Evolutionary conservation across 2,888 invertebrate genomes (phyloP).

Genomic region (Brachyopa scutellaris): DNA sequence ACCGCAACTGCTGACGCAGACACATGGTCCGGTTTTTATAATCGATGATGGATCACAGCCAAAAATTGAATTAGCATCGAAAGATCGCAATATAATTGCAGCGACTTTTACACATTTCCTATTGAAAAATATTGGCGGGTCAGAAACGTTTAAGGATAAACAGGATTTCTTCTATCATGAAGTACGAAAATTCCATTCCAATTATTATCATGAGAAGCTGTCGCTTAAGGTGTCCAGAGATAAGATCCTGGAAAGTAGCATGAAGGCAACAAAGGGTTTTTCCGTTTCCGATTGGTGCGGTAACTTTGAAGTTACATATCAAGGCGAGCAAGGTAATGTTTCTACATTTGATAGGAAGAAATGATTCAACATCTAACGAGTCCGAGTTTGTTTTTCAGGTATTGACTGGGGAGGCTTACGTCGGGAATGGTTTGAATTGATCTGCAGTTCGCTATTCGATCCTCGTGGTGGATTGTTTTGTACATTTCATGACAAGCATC

Average conservation of each 20-base stretch:
- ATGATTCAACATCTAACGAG: too few species aligned
- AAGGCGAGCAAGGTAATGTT: slow-evolving; percentile 96
- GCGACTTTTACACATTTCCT: slow-evolving; percentile 96
- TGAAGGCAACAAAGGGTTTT: slow-evolving; percentile 93
- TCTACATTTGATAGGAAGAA: too few species aligned
- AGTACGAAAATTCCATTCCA: slow-evolving; percentile 92
- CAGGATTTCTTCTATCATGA: slow-evolving; percentile 91
- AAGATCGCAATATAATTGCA: slow-evolving; percentile 94
- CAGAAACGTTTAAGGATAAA: slow-evolving; percentile 94
- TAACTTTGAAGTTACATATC: slow-evolving; percentile 95
- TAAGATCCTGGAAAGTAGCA: slow-evolving; percentile 90
- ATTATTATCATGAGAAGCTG: slow-evolving; percentile 93
- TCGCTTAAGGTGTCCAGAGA: slow-evolving; percentile 91
- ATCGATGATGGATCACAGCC: slow-evolving; percentile 97
- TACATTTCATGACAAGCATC: slow-evolving; percentile 92
- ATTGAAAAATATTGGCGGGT: slow-evolving; percentile 96
- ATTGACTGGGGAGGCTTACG: slow-evolving; percentile 97
- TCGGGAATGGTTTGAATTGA: slow-evolving; percentile 96
- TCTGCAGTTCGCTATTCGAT: slow-evolving; percentile 94
- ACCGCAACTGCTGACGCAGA: slow-evolving; percentile 80
- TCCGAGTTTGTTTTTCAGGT: slow-evolving; percentile 83
- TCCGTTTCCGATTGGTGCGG: slow-evolving; percentile 95
- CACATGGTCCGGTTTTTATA: slow-evolving; percentile 86
- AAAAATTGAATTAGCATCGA: slow-evolving; percentile 90
- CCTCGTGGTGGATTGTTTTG: slow-evolving; percentile 91